Conservation (phyloP, 1,140 invertebrate species). For the Acromyrmex echinatior region DNA sequence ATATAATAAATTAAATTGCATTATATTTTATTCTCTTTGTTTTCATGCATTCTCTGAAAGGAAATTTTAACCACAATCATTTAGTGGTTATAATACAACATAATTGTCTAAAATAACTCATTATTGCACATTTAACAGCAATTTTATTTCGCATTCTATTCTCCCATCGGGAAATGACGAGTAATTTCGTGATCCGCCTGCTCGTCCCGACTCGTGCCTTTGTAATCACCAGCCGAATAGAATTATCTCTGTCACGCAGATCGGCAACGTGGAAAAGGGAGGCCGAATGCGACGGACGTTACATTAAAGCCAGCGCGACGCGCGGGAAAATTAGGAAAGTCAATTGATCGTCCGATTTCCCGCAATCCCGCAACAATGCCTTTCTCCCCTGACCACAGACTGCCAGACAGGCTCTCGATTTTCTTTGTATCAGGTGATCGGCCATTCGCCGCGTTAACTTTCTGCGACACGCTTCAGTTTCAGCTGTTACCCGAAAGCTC, state of each 20-base stretch:
- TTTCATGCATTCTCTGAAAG: background rate
- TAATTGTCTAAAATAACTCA: slow-evolving; percentile 42
- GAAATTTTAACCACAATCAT: slow-evolving; percentile 3
- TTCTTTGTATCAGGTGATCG: slow-evolving; percentile 70
- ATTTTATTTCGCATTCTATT: slow-evolving; percentile 47
- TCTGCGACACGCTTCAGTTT: slow-evolving; percentile 74
- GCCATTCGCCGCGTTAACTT: slow-evolving; percentile 69
- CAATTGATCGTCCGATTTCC: slow-evolving; percentile 68
- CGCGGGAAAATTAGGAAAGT: slow-evolving; percentile 72
- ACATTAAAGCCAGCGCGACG: slow-evolving; percentile 48
- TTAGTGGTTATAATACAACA: background rate
- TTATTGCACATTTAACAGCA: slow-evolving; percentile 21
- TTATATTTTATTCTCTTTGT: background rate
- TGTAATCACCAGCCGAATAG: slow-evolving; percentile 62
- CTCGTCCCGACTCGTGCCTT: slow-evolving; percentile 38
- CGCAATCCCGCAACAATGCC: slow-evolving; percentile 62
- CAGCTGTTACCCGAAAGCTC: slow-evolving; percentile 67
- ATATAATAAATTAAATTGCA: slow-evolving; percentile 28
- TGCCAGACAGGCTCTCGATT: slow-evolving; percentile 34
- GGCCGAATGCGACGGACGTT: slow-evolving; percentile 24
- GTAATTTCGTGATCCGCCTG: slow-evolving; percentile 49
- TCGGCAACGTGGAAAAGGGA: slow-evolving; percentile 50
- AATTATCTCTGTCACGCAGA: slow-evolving; percentile 60
- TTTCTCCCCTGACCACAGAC: slow-evolving; percentile 36
- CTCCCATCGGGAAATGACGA: slow-evolving; percentile 35